phyloP scores from a whole-genome alignment of 2,113 vertebrate species.

The Formicarius rufipectus region DNA sequence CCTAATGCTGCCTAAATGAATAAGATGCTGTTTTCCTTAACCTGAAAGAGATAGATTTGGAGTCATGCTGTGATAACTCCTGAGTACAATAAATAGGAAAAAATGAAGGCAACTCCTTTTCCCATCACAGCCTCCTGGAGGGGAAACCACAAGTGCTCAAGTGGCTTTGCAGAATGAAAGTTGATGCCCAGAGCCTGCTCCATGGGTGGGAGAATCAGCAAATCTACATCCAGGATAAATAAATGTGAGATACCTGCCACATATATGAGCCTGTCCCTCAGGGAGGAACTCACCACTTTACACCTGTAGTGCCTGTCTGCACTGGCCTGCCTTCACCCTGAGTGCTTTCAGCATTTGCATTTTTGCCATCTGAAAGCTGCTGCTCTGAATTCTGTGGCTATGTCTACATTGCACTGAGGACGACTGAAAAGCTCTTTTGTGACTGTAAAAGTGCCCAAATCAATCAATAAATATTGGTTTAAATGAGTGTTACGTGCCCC shows the following conservation, averaged over 20 bases:
- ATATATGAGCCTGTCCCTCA: background rate
- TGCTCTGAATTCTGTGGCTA: background rate
- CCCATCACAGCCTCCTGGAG: background rate
- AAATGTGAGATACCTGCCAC: background rate
- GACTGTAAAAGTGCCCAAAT: background rate
- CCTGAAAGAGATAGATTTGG: background rate
- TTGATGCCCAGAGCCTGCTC: background rate
- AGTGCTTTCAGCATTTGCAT: background rate
- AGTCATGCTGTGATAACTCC: background rate
- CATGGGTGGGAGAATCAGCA: background rate
- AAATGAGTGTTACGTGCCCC: background rate
- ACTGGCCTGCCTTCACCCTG: background rate
- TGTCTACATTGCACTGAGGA: background rate
- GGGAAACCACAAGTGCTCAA: background rate
- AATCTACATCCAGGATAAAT: background rate
- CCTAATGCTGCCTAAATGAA: background rate
- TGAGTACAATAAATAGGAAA: background rate
- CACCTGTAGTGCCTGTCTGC: background rate
- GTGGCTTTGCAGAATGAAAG: background rate
- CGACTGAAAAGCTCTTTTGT: background rate
- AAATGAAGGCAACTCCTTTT: background rate
- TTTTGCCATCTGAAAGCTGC: background rate
- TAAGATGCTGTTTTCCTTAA: background rate
- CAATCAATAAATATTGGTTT: slow-evolving; percentile 27
- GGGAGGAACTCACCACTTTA: background rate